Base-by-base conservation (phyloP, 2,113 vertebrate genomes). In the Sapayoa aenigma region DNA sequence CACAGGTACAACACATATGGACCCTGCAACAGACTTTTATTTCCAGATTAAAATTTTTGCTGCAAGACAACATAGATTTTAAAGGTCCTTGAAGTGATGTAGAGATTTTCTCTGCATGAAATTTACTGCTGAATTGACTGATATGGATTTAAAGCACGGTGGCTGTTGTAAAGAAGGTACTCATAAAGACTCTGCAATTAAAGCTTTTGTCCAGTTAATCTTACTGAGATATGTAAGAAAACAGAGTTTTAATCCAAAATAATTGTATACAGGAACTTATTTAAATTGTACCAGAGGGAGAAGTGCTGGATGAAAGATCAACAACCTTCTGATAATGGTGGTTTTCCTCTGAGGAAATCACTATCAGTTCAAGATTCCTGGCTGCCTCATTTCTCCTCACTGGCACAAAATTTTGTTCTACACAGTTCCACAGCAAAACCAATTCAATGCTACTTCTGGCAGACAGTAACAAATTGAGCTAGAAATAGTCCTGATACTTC, bases 381-480 rank as follows among this genome's bases (percentile, higher is more conserved):
- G 67, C 41, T 76, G 65, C 28, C 7, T 5, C 4, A 1, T 56
- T 89, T 84, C 9, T 76, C 33, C 28, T 76, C 53, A 35, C 14
- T 42, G 35, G 9, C 50, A 81, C 35, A 44, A 71, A 83, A 27
- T 27, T 59, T 24, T 28, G 3, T 25, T 89, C 14, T 37, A 65
- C 18, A 21, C 7, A 52, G 12, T 69, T 68, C 50, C 25, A 50
- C 2, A 16, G 31, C 25, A 77, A 76, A 62, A 80, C 6, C 14
- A 53, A 16, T 12, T 12, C 50, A 44, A 6, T 0, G 0, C 25
- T 52, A 12, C 11, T 37, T 46, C 46, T 77, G 58, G 25, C 33
- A 60, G 15, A 37, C 0, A 3, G 22, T 1, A 4, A 58, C 47
- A 76, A 55, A 60, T 9, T 4, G 27, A 76, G 23, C 7, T 60